Evolutionary conservation across 2,888 invertebrate genomes (phyloP).

Genomic region (Coelinius sp.): DNA sequence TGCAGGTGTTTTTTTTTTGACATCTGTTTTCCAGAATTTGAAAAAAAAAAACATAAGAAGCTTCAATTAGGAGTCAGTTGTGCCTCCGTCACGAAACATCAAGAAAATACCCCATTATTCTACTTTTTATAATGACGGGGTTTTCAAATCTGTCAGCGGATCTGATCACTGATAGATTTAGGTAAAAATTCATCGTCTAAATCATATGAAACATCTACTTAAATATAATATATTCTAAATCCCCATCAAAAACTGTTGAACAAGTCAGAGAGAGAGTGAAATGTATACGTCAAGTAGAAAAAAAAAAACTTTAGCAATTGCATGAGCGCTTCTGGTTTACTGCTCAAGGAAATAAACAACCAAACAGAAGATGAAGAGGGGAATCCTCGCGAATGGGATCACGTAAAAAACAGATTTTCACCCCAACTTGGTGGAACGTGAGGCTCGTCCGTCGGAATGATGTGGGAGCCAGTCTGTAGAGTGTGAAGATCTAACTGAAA

Average conservation of each 20-base stretch:
- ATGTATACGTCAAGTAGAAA: background rate
- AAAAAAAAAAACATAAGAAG: background rate
- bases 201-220: background rate
- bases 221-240: background rate
- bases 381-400: constrained; percentile 61
- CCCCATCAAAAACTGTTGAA: background rate
- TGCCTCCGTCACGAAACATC: background rate
- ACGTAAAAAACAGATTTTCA: constrained; percentile 68
- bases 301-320: background rate
- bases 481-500: constrained; percentile 30
- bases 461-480: constrained; percentile 50
- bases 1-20: background rate
- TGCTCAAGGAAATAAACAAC: background rate
- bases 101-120: background rate
- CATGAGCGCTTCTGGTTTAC: constrained; percentile 4
- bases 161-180: constrained; percentile 5
- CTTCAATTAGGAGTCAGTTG: background rate
- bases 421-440: constrained; percentile 51
- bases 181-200: background rate
- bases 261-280: background rate
- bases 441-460: constrained; percentile 56
- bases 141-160: constrained; percentile 10
- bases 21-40: background rate
- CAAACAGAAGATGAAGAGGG: constrained; percentile 44
- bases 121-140: background rate